Conservation (phyloP, 2,888 invertebrate species). For the Omphaloscelis lunosa region DNA sequence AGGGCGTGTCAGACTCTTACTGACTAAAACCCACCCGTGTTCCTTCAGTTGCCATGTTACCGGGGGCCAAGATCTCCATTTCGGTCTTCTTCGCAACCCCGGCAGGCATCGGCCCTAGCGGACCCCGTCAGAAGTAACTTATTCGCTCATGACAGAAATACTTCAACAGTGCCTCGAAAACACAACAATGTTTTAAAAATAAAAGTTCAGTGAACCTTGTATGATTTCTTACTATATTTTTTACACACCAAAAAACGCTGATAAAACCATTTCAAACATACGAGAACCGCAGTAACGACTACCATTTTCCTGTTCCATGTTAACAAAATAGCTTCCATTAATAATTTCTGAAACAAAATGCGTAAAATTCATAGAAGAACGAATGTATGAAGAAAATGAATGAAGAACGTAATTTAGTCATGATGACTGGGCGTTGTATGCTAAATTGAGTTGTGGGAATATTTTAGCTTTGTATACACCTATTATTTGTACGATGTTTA, state of each 20-base stretch:
- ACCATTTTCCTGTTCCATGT: constrained; percentile 27
- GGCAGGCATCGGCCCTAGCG: too few species aligned
- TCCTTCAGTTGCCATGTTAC: too few species aligned
- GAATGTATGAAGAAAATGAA: constrained; percentile 54
- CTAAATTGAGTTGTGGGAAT: constrained; percentile 20
- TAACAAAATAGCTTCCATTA: constrained; percentile 34
- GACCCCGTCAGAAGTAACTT: background rate
- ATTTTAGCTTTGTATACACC: background rate
- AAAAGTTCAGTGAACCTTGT: background rate
- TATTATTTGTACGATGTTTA: background rate
- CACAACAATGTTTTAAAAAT: background rate
- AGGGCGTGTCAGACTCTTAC: too few species aligned
- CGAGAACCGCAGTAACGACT: constrained; percentile 27
- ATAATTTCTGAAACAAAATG: constrained; percentile 25
- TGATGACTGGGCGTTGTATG: constrained; percentile 40
- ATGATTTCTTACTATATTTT: background rate
- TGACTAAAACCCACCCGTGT: too few species aligned
- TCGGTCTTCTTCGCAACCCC: too few species aligned
- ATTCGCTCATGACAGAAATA: background rate
- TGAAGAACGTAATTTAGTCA: constrained; percentile 52
- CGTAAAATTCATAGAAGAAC: constrained; percentile 25
- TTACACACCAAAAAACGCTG: background rate
- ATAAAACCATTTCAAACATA: background rate
- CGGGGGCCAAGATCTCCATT: too few species aligned
- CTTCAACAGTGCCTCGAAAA: background rate